Base-by-base conservation (phyloP, 1,140 invertebrate genomes). In the Dryas iulia region DNA sequence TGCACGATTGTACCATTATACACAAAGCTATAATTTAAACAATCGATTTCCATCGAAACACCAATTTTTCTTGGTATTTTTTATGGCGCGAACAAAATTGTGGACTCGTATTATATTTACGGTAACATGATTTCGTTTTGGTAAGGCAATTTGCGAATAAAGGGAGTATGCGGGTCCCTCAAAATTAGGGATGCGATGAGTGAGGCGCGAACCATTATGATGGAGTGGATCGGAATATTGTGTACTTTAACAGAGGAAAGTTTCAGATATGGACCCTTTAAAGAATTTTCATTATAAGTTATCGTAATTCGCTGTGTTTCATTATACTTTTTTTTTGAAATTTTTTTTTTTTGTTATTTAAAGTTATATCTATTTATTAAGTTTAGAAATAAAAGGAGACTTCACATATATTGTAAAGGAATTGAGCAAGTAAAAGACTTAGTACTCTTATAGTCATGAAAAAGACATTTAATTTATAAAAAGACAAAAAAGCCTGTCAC, bases 171-270 rank as follows among this genome's bases (percentile, higher is more conserved):
- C 26, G 26, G 28, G 26, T 23, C 53, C 62, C 21, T 33, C 24
- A 21, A 65, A 65, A 65, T 56, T 56, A 35, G 52, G 52, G 61
- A 65, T 65, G 31, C 28, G 25, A 65, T 23, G 53, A 23, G 62
- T 56, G 28, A 63, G 31, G 53, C 39, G 39, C 39, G 39, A 47
- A 47, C 39, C 39, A 18, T 47, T 47, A 21, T 47, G 39, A 47
- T 21, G 39, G 7, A 47, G 39, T 47, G 39, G 39, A 47, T 21
- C 39, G 18, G 6, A 47, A 47, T 47, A 18, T 47, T 47, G 39
- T 47, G 39, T 47, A 47, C 14, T 21, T 47, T 47, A 47, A 11
- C 39, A 10, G 7, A 21, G 39, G 7, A 0, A 47, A 8, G 14
- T 47, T 47, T 47, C 14, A 21, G 39, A 18, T 47, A 47, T 21